A percentile compares a stretch with the other conserved stretches of the same genome.
Evolutionary conservation across 1,140 invertebrate genomes (phyloP).

Genomic region (Monomorium pharaonis): DNA sequence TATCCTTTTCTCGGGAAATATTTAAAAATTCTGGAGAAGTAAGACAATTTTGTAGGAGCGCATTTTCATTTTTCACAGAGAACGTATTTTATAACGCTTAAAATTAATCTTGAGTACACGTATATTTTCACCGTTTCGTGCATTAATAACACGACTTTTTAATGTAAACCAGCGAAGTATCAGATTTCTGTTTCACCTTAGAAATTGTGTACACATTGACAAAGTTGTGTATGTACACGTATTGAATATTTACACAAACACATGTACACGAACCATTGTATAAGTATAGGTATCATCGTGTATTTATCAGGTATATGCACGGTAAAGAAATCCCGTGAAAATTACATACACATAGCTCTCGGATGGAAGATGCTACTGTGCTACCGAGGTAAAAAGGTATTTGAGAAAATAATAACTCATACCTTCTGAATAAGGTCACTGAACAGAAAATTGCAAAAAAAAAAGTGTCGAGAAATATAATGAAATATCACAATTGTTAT

Average conservation of each 20-base stretch:
- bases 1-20: neutral
- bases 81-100: neutral
- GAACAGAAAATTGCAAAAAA: neutral
- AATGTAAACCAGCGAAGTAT: neutral
- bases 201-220: neutral
- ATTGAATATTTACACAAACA: no score
- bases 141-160: constrained; percentile 22
- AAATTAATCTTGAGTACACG: constrained; percentile 1
- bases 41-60: neutral
- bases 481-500: neutral
- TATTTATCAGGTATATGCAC: constrained; percentile 13
- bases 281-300: neutral
- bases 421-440: neutral
- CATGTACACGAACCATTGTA: neutral
- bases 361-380: neutral
- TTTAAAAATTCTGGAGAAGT: neutral
- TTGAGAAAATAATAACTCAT: neutral
- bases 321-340: constrained; percentile 36
- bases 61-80: neutral
- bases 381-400: neutral
- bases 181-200: neutral
- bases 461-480: neutral
- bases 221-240: neutral
- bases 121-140: neutral
- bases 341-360: constrained; percentile 14